Base-by-base conservation (phyloP, 2,888 invertebrate species). In the Lasius fuliginosus region DNA sequence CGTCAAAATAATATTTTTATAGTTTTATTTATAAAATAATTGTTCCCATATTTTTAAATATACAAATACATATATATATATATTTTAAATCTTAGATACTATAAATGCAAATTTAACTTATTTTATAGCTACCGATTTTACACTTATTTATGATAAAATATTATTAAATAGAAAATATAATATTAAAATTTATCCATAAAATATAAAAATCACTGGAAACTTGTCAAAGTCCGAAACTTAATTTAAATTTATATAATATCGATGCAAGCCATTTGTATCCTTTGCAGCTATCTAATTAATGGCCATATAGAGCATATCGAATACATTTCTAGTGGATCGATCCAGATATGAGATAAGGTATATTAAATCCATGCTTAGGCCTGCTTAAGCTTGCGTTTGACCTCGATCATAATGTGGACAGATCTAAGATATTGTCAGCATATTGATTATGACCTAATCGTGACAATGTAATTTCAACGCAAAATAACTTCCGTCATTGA, bases 291-390 rank as follows among this genome's bases (percentile, higher is more conserved):
- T 11, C 3, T 56, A 56, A 42, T 23, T 40, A 56, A 67, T 40
- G 40, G 1, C 12, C n/a, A 11, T 33, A 15, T 33, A 15, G 30
- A 56, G 30, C 40, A 42, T 30, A 65, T 77, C 58, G 40, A 42
- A n/a, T 46, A 58, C 53, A 56, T n/a, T 76, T 77, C 15, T 23
- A 68, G 15, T 68, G 23, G 27, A 46, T 75, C 23, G 36, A 76
- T 77, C 56, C 56, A 67, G 53, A 27, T 36, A 33, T n/a, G 56
- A 30, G 56, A 77, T 68, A 30, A 53, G 30, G 42, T 42, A 30
- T 12, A 15, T 58, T 68, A 68, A 67, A 68, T 68, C 27, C 30
- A 36, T 9, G 67, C 30, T 77, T 68, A 68, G 23, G 6, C 33
- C 2, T 40, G 42, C 42, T 42, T 68, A 58, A 68, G 58, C 42